Base-by-base conservation (phyloP, 2,113 vertebrate species). In the Nanger granti region DNA sequence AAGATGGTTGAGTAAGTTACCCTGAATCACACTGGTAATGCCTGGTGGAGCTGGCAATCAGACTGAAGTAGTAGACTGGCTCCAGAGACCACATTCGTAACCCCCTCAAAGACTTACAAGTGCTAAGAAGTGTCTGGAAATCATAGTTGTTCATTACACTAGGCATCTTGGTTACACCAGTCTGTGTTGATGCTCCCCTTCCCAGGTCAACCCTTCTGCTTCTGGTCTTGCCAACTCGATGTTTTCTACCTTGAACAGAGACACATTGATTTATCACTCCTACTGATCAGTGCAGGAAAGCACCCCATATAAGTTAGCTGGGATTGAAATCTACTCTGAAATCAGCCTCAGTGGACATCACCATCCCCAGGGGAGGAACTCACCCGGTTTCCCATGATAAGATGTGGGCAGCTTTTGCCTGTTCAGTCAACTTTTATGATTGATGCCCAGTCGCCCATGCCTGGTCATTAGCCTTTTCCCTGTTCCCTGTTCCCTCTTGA, bases 401-500 rank as follows among this genome's bases (percentile, higher is more conserved):
- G 80, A 34, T 31, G 20, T 1, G 0, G 66, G 31, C 54, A 64
- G 14, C 31, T 76, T 73, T 52, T 55, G 54, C 44, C 59, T 44
- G 29, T 7, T 13, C 64, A 29, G 29, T 28, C 41, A n/a, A 3
- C 31, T 4, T 28, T 55, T 34, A 18, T 2, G 49, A 60, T 4
- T 8, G 24, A 14, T 14, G 1, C 1, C 2, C 37, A 34, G 4
- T 31, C 1, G 7, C 73, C 69, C 15, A 2, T 31, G 4, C 24
- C 55, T 18, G 4, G 8, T 17, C 54, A 26, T 18, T 10, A 17
- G 22, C 44, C n/a, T 37, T 9, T 17, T 7, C 57, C 59, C 2
- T 37, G 13, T 17, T 7, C 57, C 59, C 2, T 17, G 9, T 17
- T 7, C 57, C 59, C 3, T 17, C 29, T 49, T 20, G 11, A 29